Conservation (phyloP, 2,797 vertebrate genomes). For the Pipistrellus kuhlii region DNA sequence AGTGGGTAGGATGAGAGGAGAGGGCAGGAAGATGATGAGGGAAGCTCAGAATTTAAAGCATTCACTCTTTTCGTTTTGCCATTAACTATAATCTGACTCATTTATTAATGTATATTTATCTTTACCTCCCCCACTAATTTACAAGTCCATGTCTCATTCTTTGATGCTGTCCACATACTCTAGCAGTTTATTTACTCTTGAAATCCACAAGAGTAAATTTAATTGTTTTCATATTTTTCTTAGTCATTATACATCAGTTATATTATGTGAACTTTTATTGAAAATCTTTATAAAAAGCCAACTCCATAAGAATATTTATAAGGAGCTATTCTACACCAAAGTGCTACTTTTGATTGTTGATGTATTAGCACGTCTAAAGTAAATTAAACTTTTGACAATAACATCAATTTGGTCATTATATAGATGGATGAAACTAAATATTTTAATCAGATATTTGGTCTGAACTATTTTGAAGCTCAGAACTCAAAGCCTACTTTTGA, state of each 20-base stretch:
- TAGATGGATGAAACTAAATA: constrained; percentile 57
- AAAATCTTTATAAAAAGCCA: constrained; percentile 57
- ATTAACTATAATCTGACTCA: not conserved
- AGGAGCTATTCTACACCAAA: constrained; percentile 46
- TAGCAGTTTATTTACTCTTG: not conserved
- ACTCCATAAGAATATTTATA: constrained; percentile 40
- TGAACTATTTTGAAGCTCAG: constrained; percentile 14
- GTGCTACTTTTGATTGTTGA: constrained; percentile 67
- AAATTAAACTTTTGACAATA: constrained; percentile 60
- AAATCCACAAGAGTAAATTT: constrained; percentile 21
- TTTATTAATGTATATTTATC: not conserved
- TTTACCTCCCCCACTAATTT: not conserved
- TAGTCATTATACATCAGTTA: constrained; percentile 46
- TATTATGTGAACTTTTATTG: constrained; percentile 54
- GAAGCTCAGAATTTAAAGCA: not conserved
- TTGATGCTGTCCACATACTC: not conserved
- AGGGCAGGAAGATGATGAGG: not conserved
- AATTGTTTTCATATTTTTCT: constrained; percentile 42
- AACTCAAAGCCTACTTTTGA: not conserved
- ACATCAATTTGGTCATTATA: constrained; percentile 60
- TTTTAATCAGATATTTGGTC: constrained; percentile 60
- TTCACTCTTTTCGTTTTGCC: not conserved
- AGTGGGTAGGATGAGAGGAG: not conserved
- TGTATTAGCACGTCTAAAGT: not conserved
- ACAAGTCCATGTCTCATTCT: not conserved